These are phyloP conservation scores for Strongylocentrotus purpuratus DNA, from an alignment of 35 echinoderm and acorn worm species.

Conservation along the genomic window DNA sequence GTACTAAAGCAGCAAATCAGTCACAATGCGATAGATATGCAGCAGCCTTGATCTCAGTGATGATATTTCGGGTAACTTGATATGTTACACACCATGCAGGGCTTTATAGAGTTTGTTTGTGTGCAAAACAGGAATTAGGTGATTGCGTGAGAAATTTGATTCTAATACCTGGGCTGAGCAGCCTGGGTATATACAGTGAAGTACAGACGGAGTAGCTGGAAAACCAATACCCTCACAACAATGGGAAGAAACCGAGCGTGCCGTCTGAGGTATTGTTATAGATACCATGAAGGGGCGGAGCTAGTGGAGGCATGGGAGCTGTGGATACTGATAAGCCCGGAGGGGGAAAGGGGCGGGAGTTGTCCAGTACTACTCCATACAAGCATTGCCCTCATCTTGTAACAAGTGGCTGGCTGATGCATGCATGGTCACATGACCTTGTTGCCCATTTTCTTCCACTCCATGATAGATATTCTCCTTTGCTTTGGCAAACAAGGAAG, in stretches of 20 bases:
- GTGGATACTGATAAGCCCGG: neutral
- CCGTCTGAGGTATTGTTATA: constrained; percentile 44
- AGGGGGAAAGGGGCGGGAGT: constrained; percentile 38
- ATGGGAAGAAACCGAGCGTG: constrained; percentile 35
- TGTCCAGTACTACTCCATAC: neutral
- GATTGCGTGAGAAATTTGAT: constrained; percentile 26
- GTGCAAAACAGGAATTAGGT: constrained; percentile 42
- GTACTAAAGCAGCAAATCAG: neutral
- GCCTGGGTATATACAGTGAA: neutral
- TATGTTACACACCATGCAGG: neutral
- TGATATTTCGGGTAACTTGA: neutral
- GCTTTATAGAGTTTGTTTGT: neutral
- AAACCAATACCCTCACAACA: constrained; percentile 33
- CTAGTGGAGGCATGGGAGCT: neutral
- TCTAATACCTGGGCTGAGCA: neutral
- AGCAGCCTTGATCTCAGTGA: neutral
- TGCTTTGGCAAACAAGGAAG: constrained; percentile 62
- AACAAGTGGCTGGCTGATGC: constrained; percentile 32
- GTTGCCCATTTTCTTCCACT: neutral
- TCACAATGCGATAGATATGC: neutral
- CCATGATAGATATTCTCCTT: constrained; percentile 9
- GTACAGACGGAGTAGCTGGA: constrained; percentile 13
- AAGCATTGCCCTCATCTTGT: constrained; percentile 2
- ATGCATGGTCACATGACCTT: constrained; percentile 15
- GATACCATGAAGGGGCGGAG: constrained; percentile 43